These are phyloP conservation scores for Fissipunctia ypsillon DNA, from an alignment of 2,888 invertebrate species.

Conservation along the genomic window DNA sequence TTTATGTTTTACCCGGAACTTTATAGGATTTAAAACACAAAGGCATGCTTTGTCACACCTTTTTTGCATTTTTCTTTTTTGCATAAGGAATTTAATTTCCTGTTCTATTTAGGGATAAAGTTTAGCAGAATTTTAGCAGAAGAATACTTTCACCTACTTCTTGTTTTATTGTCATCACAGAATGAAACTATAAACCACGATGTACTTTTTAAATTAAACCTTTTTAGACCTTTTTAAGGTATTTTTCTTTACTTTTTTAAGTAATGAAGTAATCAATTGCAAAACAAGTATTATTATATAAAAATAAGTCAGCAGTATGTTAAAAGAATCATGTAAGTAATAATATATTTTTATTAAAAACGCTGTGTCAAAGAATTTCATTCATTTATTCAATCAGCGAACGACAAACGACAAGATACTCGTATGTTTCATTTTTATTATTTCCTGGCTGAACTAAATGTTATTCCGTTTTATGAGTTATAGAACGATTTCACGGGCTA, in stretches of 20 bases:
- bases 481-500: constrained; percentile 29
- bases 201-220: background rate
- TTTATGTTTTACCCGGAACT: constrained; percentile 48
- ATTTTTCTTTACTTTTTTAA: background rate
- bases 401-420: too few species aligned
- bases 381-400: constrained; percentile 32
- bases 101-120: background rate
- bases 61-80: constrained; percentile 25
- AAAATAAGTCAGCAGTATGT: background rate
- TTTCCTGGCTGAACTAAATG: constrained; percentile 54
- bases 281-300: background rate
- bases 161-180: background rate
- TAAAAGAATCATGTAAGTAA: background rate
- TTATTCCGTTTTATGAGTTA: constrained; percentile 54
- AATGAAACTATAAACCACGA: too few species aligned
- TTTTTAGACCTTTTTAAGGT: background rate
- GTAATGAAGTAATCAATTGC: background rate
- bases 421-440: constrained; percentile 52
- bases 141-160: background rate
- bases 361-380: background rate
- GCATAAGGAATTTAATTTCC: constrained; percentile 24
- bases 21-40: constrained; percentile 44
- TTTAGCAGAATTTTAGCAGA: background rate
- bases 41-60: constrained; percentile 27
- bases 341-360: background rate